phyloP scores from a whole-genome alignment of 2,113 vertebrate species.

The Spea bombifrons region DNA sequence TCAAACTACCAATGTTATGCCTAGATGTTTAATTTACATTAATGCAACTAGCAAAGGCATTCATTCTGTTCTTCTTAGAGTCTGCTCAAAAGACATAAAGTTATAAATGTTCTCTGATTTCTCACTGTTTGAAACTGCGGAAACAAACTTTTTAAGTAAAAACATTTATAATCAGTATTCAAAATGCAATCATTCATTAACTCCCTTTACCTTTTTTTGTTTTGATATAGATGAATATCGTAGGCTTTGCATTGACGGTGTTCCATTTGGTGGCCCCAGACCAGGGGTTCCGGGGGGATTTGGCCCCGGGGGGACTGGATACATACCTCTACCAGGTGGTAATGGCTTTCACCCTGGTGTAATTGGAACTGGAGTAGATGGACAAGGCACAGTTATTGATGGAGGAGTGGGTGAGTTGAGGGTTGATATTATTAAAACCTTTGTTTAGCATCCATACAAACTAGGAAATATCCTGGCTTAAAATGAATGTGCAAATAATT shows the following conservation, averaged over 20 bases:
- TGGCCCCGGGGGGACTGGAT: slow-evolving; percentile 59
- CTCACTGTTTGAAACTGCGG: no score
- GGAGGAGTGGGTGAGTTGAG: slow-evolving; percentile 69
- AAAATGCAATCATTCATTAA: no score
- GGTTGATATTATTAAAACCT: background rate
- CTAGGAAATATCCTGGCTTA: no score
- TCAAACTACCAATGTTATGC: no score
- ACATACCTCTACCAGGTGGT: slow-evolving; percentile 65
- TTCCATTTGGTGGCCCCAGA: slow-evolving; percentile 60
- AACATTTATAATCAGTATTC: no score
- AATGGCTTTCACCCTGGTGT: slow-evolving; percentile 66
- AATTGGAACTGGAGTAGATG: slow-evolving; percentile 57
- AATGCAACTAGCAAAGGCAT: no score
- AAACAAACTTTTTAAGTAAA: no score
- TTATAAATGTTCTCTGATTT: no score
- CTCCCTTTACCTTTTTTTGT: background rate
- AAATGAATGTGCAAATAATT: no score
- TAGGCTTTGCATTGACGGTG: slow-evolving; percentile 68
- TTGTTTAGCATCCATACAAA: background rate
- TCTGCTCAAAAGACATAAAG: no score
- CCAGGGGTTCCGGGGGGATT: slow-evolving; percentile 58
- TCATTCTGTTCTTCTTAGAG: no score
- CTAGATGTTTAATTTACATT: no score
- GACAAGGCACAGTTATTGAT: slow-evolving; percentile 56
- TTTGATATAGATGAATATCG: slow-evolving; percentile 67